These are phyloP conservation scores for Epizoanthus illoricatus DNA, from an alignment of 92 coral and sea anemone species.

Conservation along the genomic window DNA sequence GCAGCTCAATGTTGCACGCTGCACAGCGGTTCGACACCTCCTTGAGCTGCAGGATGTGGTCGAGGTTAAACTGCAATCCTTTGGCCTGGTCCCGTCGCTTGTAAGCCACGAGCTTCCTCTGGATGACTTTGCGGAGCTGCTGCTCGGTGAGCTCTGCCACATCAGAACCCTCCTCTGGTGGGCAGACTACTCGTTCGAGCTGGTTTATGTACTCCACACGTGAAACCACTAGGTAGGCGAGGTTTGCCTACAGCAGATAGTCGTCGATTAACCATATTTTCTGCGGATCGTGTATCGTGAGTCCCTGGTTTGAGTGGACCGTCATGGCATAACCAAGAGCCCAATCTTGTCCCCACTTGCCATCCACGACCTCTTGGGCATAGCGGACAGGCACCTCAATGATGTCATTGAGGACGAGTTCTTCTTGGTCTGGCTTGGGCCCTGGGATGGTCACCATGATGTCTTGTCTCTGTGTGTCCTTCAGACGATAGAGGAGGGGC, in stretches of 20 bases:
- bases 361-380: no score
- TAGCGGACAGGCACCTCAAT: no score
- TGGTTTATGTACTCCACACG: no score
- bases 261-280: slow-evolving; percentile 32
- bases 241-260: slow-evolving; percentile 2
- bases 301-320: slow-evolving; percentile 25
- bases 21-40: background rate
- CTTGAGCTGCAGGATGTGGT: background rate
- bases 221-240: slow-evolving; percentile 18
- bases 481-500: background rate
- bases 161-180: no score
- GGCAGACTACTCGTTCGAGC: no score
- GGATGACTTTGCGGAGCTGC: background rate
- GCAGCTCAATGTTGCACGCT: no score
- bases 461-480: slow-evolving; percentile 16
- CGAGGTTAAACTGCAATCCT: background rate
- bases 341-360: no score
- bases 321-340: no score
- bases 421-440: background rate
- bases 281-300: slow-evolving; percentile 12
- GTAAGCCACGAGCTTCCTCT: no score
- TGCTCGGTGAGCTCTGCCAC: background rate
- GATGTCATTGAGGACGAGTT: no score
- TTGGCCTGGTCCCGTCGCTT: background rate
- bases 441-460: slow-evolving; percentile 14